These are phyloP conservation scores for Drosophila sp. DNA, from an alignment of 1,140 invertebrate species.

Conservation along the genomic window DNA sequence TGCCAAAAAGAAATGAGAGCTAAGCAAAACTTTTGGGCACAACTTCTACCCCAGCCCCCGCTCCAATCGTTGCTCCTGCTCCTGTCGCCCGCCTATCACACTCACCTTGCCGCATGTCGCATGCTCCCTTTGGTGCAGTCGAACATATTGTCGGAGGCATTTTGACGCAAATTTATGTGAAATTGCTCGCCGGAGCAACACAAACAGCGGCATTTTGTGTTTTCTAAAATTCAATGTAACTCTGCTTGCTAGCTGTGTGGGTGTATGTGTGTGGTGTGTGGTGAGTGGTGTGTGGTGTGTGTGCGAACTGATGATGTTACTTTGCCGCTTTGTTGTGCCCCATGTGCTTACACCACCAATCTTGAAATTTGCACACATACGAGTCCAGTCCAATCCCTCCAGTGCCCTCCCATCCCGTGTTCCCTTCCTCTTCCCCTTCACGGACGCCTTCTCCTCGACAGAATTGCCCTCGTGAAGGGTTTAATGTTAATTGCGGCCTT, in stretches of 20 bases:
- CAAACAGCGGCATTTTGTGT: conserved; percentile 73
- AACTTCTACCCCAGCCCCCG: conserved; percentile 2
- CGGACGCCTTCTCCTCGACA: no score
- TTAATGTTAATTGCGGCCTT: conserved; percentile 73
- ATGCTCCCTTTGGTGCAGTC: conserved; percentile 58
- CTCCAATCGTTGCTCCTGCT: no score
- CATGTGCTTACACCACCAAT: conserved; percentile 51
- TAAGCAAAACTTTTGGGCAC: conserved; percentile 43
- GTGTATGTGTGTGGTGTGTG: conserved; percentile 12
- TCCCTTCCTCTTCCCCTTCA: no score
- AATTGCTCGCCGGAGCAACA: conserved; percentile 69
- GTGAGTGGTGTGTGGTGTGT: conserved; percentile 8
- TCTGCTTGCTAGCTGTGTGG: conserved; percentile 10
- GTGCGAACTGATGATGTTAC: background rate
- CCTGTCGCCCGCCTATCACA: background rate
- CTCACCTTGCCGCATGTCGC: conserved; percentile 1
- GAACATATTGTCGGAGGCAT: conserved; percentile 67
- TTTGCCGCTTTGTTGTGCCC: no score
- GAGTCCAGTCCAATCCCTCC: background rate
- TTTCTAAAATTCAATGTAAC: conserved; percentile 75
- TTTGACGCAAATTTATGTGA: conserved; percentile 77
- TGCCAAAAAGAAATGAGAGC: conserved; percentile 67
- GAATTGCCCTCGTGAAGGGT: conserved; percentile 42
- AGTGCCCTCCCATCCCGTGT: background rate
- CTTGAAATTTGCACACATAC: conserved; percentile 60